Evolutionary conservation across 2,797 vertebrate species (phyloP), one percentile per base, ranked within the genome.

Genomic region (Helicolenus hilgendorfi): DNA sequence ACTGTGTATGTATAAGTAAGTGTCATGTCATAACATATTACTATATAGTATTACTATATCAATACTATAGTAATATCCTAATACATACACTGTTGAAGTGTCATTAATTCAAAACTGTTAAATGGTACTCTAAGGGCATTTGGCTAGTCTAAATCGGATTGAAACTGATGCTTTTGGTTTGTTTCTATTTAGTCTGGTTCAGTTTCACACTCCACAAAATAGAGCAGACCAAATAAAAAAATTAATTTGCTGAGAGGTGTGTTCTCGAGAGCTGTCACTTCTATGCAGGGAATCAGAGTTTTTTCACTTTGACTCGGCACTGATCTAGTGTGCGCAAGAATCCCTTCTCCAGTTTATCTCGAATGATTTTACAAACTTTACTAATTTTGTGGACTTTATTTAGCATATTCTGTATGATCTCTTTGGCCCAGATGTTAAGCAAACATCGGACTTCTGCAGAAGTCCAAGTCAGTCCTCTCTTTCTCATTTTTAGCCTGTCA

Each of bases 221-320:
- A 65, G 6, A 45, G 41, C 41, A 18, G 11, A 31, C 29, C 18
- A 6, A 63, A 20, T 59, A 14, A n/a, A 24, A 24, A n/a, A 31
- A n/a, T 11, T 5, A 9, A 33, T 62, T 31, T 20, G 18, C 29
- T 63, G 18, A 33, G 29, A 18, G 18, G 18, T 10, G 29, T 33
- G 60, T 63, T 63, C 18, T 63, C 1, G 10, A 63, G 60, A 18
- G 60, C 60, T n/a, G 18, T 8, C 60, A 33, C 29, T n/a, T 10
- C 29, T 11, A 11, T 65, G 33, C 11, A 65, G 33, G 33, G 35
- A 24, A 24, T 1, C 45, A 0, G 20, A 4, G 0, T n/a, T 33
- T n/a, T 63, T 63, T 11, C 29, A 0, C 29, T 62, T 62, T 62
- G 60, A 31, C 60, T 45, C 5, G 0, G 41, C 41, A 45, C 15